Base-by-base conservation (phyloP, 2,113 vertebrate genomes). In the Panurus biarmicus region DNA sequence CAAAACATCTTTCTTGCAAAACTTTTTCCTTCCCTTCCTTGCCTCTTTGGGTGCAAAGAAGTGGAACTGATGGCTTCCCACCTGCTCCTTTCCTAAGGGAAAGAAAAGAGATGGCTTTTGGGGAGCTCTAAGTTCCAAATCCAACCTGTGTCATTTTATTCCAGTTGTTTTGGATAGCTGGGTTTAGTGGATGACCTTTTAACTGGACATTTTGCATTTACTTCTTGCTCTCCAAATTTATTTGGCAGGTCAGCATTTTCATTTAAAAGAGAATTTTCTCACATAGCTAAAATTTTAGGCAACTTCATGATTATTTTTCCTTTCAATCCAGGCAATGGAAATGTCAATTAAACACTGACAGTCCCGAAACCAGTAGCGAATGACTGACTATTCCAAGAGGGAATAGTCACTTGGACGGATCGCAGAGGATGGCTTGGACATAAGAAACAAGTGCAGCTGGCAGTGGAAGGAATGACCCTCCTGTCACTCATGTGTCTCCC, bases 401-500 rank as follows among this genome's bases (percentile, higher is more conserved):
- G 35, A 76, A 31, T 0, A 23, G 45, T 7, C 53, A 35, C 44
- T n/a, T 21, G n/a, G n/a, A 31, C 44, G 11, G 35, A 51, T 20
- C 14, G 22, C 76, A 56, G 9, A 14, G 42, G 4, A 44, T 21
- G 24, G 25, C 42, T 20, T 7, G 45, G 45, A 25, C 31, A 12
- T 0, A 40, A 44, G 23, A 25, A 48, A 4, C 36, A 38, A 51
- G n/a, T 0, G 31, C 69, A 69, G 73, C 28, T 14, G 48, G 58
- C 26, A 47, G 38, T 3, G 38, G 36, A 62, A 64, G 40, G 58
- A 22, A 11, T 12, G 62, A 67, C 26, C 11, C 60, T 65, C 12
- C 54, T 8, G 11, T 17, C 2, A 2, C 24, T 28, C 11, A 8
- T 0, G 3, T 7, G 6, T 36, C 44, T 62, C 67, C 26, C 72